A percentile compares a stretch with the other conserved stretches of the same genome.
phyloP scores from a whole-genome alignment of 2,797 vertebrate genomes.

The Hypotaenidia philippensis region DNA sequence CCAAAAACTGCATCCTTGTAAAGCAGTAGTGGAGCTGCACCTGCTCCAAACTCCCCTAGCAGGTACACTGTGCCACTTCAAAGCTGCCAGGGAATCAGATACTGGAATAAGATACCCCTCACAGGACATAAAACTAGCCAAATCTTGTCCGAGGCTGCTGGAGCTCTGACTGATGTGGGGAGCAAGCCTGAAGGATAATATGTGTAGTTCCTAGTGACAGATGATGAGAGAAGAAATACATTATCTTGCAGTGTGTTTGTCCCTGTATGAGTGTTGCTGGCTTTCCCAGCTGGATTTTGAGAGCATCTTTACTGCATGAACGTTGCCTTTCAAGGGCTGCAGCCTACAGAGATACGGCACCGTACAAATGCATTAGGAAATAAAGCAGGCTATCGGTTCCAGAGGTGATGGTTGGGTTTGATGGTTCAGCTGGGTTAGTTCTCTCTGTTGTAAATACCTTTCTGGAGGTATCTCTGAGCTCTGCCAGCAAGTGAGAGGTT shows the following conservation, averaged over 20 bases:
- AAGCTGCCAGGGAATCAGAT: constrained; percentile 10
- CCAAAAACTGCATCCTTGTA: constrained; percentile 15
- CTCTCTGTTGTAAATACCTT: not conserved
- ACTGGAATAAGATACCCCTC: not conserved
- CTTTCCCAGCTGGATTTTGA: not conserved
- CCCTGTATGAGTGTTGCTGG: not conserved
- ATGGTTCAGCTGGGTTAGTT: not conserved
- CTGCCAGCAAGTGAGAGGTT: not conserved
- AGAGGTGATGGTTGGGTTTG: not conserved
- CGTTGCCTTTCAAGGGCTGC: not conserved
- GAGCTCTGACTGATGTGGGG: not conserved
- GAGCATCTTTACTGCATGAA: not conserved
- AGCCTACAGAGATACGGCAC: not conserved
- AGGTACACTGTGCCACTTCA: not conserved
- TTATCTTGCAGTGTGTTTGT: not conserved
- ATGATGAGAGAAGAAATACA: not conserved
- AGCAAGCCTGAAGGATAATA: not conserved
- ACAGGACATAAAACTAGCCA: not conserved
- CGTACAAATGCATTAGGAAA: not conserved
- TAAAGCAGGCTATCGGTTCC: not conserved
- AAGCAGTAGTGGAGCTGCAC: not conserved
- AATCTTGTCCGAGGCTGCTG: not conserved
- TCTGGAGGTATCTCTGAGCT: not conserved
- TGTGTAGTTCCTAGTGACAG: not conserved
- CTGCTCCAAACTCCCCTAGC: not conserved